Base-by-base conservation (phyloP, 2,113 vertebrate species). In the Datnioides undecimradiatus region DNA sequence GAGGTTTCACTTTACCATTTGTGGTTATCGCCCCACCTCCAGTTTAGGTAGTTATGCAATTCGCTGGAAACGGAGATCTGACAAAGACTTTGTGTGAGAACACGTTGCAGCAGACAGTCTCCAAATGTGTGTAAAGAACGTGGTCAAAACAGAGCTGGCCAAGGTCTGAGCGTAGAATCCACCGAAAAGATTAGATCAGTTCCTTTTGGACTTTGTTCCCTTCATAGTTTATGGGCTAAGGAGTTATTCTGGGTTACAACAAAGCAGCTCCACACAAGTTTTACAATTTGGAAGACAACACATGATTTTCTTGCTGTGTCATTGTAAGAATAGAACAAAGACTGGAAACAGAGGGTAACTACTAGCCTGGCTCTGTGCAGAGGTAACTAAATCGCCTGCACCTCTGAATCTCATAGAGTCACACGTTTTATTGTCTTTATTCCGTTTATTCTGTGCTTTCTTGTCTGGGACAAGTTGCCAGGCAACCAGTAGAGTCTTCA, bases 1-100 rank as follows among this genome's bases (percentile, higher is more conserved):
- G 13, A 83, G 21, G 40, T 70, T 69, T 83, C 33, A 66, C 13
- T 41, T 73, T 29, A 19, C 31, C 40, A 33, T 46, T 12, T 57
- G n/a, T 29, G 51, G 40, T 55, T 19, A 36, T 57, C 25, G 23
- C 5, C 3, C 43, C 33, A 73, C 23, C 9, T 49, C 59, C 19
- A 75, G 36, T 29, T 65, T 3, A 52, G 16, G 4, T 16, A 27
- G 7, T 52, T 41, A 34, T 36, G 41, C 7, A 58, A 62, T 77
- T 70, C 27, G 23, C 25, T 73, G 58, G 40, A 77, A 85, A 45
- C 6, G 55, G 14, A 36, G 31, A 31, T 38, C 12, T 1, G 23
- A 72, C 40, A 65, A n/a, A 48, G 23, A 25, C 43, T 49, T 8
- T 41, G 45, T 51, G 17, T 29, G 31, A 14, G 67, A 64, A n/a